These are phyloP conservation scores for Cairina moschata DNA, from an alignment of 2,113 vertebrate species.

Conservation along the genomic window DNA sequence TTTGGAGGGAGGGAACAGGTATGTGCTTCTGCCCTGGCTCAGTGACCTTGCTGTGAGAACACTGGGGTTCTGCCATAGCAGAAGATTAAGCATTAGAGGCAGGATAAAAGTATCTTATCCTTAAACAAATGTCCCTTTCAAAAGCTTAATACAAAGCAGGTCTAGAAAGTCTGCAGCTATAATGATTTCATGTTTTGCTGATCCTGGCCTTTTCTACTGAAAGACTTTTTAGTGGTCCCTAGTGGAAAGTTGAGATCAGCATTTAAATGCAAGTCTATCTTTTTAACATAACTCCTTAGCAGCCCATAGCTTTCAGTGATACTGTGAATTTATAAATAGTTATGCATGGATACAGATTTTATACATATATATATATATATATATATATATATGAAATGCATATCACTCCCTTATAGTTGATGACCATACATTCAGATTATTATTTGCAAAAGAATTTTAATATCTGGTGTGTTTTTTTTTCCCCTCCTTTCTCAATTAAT, in stretches of 20 bases:
- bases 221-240: constrained; percentile 83
- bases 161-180: constrained; percentile 77
- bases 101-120: constrained; percentile 73
- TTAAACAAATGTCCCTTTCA: constrained; percentile 82
- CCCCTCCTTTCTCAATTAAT: not conserved
- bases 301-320: constrained; percentile 65
- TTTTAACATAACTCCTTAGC: constrained; percentile 75
- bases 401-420: not conserved
- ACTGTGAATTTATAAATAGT: constrained; percentile 71
- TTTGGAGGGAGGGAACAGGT: not conserved
- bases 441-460: not conserved
- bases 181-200: constrained; percentile 85
- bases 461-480: constrained; percentile 18
- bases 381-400: constrained; percentile 37
- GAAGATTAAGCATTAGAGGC: constrained; percentile 56
- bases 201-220: constrained; percentile 78
- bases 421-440: constrained; percentile 32
- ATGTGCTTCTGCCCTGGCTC: not conserved
- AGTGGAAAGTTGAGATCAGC: constrained; percentile 81
- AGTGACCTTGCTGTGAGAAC: constrained; percentile 36
- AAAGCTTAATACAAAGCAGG: constrained; percentile 78
- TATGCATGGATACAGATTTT: not conserved
- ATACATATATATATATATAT: not conserved
- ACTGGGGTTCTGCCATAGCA: not conserved
- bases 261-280: constrained; percentile 80